Evolutionary conservation across 53 echinoderm and acorn worm genomes (phyloP).

Genomic region (Holothuria scabra): DNA sequence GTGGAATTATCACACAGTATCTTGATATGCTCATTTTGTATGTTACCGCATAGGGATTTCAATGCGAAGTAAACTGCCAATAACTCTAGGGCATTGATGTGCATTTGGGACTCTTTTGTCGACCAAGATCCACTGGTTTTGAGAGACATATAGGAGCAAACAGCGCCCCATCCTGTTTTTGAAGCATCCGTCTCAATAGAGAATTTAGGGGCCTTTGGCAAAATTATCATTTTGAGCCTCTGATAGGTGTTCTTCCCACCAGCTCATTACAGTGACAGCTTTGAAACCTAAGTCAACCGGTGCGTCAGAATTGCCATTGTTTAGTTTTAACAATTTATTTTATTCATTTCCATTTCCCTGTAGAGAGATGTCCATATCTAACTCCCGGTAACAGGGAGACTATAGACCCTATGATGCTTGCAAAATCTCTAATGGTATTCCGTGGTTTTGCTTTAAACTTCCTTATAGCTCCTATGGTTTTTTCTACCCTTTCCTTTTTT

Average conservation of each 20-base stretch:
- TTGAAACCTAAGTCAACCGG: not conserved
- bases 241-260: not conserved
- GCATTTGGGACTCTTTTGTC: too few species aligned
- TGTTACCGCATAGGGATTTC: not conserved
- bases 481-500: not conserved
- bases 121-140: too few species aligned
- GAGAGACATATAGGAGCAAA: not conserved
- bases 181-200: not conserved
- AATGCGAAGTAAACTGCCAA: not conserved
- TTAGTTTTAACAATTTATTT: not conserved
- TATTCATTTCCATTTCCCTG: not conserved
- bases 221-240: not conserved
- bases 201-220: not conserved
- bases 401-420: not conserved
- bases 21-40: not conserved
- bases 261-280: not conserved
- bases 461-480: not conserved
- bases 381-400: not conserved
- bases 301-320: not conserved
- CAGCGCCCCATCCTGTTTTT: not conserved
- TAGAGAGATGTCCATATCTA: not conserved
- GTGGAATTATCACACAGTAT: too few species aligned
- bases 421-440: not conserved
- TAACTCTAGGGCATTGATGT: not conserved
- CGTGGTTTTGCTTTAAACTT: not conserved